phyloP scores from a whole-genome alignment of 2,113 vertebrate species.

The Leptosomus discolor region DNA sequence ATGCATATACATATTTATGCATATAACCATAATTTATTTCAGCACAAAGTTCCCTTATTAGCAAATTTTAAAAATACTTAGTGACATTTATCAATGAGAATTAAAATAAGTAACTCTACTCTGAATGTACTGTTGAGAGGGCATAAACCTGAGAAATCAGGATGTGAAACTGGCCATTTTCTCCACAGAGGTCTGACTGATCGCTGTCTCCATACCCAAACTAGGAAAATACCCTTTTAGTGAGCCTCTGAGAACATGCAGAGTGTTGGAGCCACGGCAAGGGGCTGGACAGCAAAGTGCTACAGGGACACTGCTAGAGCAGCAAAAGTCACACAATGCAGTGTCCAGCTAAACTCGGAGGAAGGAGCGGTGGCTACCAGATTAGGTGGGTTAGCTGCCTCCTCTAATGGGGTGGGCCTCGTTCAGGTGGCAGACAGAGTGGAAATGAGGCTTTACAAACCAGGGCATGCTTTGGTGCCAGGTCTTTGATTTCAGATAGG shows the following conservation, averaged over 20 bases:
- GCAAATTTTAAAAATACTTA: neutral
- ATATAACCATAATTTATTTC: neutral
- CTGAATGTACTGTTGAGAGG: neutral
- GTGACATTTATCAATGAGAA: slow-evolving; percentile 18
- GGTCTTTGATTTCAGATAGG: neutral
- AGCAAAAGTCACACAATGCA: neutral
- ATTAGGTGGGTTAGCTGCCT: neutral
- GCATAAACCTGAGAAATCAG: neutral
- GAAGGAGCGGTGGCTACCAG: neutral
- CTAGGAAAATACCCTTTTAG: neutral
- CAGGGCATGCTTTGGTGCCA: neutral
- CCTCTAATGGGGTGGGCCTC: fast-evolving
- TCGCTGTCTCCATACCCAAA: fast-evolving
- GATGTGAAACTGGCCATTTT: neutral
- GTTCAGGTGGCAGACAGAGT: fast-evolving
- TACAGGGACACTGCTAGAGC: neutral
- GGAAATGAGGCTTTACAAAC: neutral
- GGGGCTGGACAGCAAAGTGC: neutral
- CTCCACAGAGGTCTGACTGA: neutral
- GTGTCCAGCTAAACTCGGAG: neutral
- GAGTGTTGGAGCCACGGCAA: fast-evolving
- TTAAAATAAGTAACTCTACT: slow-evolving; percentile 14
- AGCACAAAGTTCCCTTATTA: neutral
- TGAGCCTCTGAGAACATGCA: neutral
- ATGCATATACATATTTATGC: neutral